phyloP scores from a whole-genome alignment of 2,888 invertebrate genomes.

The Tipula unca region DNA sequence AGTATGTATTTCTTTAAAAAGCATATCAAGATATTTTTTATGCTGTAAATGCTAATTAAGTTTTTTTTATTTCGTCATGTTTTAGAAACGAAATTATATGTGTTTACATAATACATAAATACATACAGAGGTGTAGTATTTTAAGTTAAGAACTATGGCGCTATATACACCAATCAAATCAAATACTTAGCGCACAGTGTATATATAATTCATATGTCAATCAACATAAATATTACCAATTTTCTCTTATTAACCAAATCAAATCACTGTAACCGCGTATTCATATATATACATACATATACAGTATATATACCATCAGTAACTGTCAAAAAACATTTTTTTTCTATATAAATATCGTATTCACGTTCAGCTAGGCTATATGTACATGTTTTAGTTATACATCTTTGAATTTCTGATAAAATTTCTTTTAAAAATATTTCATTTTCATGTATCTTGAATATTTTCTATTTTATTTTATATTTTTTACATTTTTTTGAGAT shows the following conservation, averaged over 20 bases:
- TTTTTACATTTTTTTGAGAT: neutral
- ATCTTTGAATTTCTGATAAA: neutral
- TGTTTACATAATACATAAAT: neutral
- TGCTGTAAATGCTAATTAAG: neutral
- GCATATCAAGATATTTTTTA: neutral
- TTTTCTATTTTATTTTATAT: neutral
- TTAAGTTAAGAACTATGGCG: neutral
- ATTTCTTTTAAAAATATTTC: slow-evolving; percentile 1
- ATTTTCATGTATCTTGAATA: slow-evolving; percentile 8
- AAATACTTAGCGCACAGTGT: neutral
- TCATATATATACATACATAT: neutral
- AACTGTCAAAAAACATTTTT: neutral
- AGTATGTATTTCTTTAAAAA: neutral
- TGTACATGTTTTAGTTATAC: neutral
- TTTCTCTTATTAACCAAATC: slow-evolving; percentile 14
- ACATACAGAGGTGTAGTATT: neutral
- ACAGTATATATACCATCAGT: neutral
- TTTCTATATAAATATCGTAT: neutral
- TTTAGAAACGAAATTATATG: neutral
- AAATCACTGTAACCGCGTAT: slow-evolving; percentile 8
- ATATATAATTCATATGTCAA: neutral
- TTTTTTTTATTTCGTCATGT: neutral
- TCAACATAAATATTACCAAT: neutral
- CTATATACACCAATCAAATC: neutral
- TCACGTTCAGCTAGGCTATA: neutral